Evolutionary conservation across 2,797 vertebrate genomes (phyloP).

Genomic region (Psittacula derbiana): DNA sequence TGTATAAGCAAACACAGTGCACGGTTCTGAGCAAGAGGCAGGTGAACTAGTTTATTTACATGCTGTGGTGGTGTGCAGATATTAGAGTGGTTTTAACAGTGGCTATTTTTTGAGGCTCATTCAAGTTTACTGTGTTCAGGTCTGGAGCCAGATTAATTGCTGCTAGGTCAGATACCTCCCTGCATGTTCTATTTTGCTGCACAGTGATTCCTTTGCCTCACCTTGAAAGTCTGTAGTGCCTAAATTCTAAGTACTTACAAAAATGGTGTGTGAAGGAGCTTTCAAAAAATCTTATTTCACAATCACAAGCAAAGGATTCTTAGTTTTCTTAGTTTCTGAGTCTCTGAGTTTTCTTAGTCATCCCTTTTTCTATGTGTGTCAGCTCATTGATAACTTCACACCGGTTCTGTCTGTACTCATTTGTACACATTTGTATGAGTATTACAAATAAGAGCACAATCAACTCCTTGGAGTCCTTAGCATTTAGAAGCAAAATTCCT

Average conservation of each 20-base stretch:
- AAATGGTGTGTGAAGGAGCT: not conserved
- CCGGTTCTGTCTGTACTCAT: not conserved
- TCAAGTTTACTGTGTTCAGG: not conserved
- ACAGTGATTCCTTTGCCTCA: not conserved
- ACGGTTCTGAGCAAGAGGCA: not conserved
- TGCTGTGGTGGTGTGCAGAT: not conserved
- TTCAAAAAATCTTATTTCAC: not conserved
- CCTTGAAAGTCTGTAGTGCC: not conserved
- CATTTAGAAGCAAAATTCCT: not conserved
- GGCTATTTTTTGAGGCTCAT: not conserved
- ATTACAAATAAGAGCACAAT: not conserved
- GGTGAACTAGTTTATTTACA: not conserved
- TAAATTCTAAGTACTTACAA: not conserved
- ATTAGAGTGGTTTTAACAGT: not conserved
- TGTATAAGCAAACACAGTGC: not conserved
- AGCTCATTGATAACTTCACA: not conserved
- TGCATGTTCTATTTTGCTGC: not conserved
- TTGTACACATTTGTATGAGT: not conserved
- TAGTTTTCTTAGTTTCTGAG: too few relatives aligned
- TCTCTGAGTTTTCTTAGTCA: not conserved
- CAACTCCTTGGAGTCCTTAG: not conserved
- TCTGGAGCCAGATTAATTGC: not conserved
- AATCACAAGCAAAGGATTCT: not conserved
- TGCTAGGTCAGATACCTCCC: not conserved
- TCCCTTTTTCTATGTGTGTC: not conserved